Evolutionary conservation across 2,888 invertebrate species (phyloP), one percentile per base, ranked within the genome.

Genomic region (Perizoma affinitatum): DNA sequence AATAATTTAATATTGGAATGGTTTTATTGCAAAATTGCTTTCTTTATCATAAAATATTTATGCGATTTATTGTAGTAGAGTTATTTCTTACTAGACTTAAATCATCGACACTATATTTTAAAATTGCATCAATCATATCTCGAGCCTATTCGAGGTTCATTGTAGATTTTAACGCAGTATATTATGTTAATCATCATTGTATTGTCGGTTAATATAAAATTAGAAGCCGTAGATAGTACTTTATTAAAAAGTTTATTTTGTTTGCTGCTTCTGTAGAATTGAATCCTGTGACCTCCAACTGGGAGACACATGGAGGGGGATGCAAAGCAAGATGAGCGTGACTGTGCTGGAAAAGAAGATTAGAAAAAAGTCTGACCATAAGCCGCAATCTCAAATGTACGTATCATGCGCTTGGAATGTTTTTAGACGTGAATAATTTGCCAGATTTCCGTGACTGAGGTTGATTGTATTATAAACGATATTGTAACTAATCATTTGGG

Each of bases 241-340:
- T 82, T 86, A 86, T 82, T 86, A 83, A 85, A 61, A 78, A 82
- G 82, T 83, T 81, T 81, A 83, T 86, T 87, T 79, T 88, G 80
- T 88, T 95, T 95, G 86, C 86, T 89, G 86, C 86, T 89, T 85
- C 86, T 88, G 73, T 94, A 97, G 97, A 96, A 95, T 96, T 94
- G 96, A 96, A 95, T 96, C 96, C 94, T 96, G 96, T 96, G 96
- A 97, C 93, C 95, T 96, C 94, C 96, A 93, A 87, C 90, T 90
- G 88, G 93, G 92, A 90, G 93, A 93, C 93, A 91, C 93, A 93
- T 93, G 95, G 93, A 96, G 96, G 95, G 96, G 96, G 93, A 94
- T 94, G 94, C 95, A 96, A 95, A 94, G 95, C 95, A 96, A 96
- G 95, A 96, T 96, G 96, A 96, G 95, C 94, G 94, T 95, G 93